Percentiles rank a stretch among this genome's conserved stretches.
These are phyloP conservation scores for Spodoptera exigua DNA, from an alignment of 2,888 invertebrate species.

Conservation along the genomic window DNA sequence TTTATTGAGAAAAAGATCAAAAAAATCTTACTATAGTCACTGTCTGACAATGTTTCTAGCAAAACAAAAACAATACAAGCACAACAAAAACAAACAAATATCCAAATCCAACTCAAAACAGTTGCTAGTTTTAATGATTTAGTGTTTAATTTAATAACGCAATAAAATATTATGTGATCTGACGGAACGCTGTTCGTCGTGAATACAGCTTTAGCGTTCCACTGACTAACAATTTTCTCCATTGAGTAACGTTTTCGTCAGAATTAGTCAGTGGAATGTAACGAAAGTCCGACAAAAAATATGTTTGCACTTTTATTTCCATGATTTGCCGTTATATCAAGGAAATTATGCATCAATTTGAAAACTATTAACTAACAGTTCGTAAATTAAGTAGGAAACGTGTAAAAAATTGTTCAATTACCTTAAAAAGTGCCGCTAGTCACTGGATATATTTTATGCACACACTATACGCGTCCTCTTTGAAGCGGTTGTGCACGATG, in stretches of 20 bases:
- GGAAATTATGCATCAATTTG: slow-evolving; percentile 7
- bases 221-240: slow-evolving; percentile 14
- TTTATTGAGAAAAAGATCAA: too few relatives aligned
- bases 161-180: slow-evolving; percentile 6
- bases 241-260: slow-evolving; percentile 6
- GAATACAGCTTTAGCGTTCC: too few relatives aligned
- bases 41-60: neutral
- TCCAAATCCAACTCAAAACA: neutral
- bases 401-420: slow-evolving; percentile 9
- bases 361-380: slow-evolving; percentile 6
- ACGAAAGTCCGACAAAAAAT: slow-evolving; percentile 6
- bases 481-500: slow-evolving; percentile 8
- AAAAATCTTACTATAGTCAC: too few relatives aligned
- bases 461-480: slow-evolving; percentile 4
- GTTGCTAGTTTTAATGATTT: neutral
- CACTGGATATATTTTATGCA: slow-evolving; percentile 6
- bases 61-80: slow-evolving; percentile 4
- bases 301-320: slow-evolving; percentile 3
- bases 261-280: slow-evolving; percentile 12
- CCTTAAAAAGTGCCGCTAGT: slow-evolving; percentile 8
- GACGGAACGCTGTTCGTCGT: slow-evolving; percentile 8
- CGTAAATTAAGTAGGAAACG: slow-evolving; percentile 11
- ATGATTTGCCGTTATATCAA: slow-evolving; percentile 8
- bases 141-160: neutral
- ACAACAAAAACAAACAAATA: slow-evolving; percentile 5